Evolutionary conservation across 53 echinoderm and acorn worm genomes (phyloP).

Genomic region (Echinarachnius parma): DNA sequence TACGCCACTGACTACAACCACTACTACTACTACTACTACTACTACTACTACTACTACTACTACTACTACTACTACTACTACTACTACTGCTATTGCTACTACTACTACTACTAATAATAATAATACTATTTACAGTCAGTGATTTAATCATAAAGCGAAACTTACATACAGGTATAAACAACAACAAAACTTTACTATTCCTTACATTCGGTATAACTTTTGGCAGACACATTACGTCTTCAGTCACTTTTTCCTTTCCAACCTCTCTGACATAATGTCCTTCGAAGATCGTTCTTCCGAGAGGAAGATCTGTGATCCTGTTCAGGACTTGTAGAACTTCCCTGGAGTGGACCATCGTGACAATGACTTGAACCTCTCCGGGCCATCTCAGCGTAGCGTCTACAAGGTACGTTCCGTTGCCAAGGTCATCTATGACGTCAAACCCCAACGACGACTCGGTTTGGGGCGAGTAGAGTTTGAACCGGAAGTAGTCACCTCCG

Average conservation of each 20-base stretch:
- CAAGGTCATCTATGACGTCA: conserved; percentile 46
- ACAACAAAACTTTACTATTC: neutral
- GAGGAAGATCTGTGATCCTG: conserved; percentile 14
- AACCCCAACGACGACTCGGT: conserved; percentile 29
- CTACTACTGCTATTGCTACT: too few relatives aligned
- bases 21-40: too few relatives aligned
- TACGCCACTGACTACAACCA: too few relatives aligned
- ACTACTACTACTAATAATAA: too few relatives aligned
- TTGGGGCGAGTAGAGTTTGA: conserved; percentile 32
- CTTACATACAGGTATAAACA: too few relatives aligned
- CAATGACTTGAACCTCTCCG: conserved; percentile 43
- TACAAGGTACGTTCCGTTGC: conserved; percentile 53
- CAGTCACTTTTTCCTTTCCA: neutral
- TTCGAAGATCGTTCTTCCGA: neutral
- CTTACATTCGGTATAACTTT: conserved; percentile 14
- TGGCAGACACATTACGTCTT: conserved; percentile 11
- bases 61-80: too few relatives aligned
- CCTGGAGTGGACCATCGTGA: conserved; percentile 53
- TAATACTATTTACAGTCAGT: too few relatives aligned
- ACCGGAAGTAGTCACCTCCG: conserved; percentile 66
- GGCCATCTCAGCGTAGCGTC: conserved; percentile 53
- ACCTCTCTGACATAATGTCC: neutral
- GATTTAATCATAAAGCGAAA: too few relatives aligned
- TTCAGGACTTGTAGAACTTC: conserved; percentile 56
- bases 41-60: too few relatives aligned